phyloP scores from a whole-genome alignment of 2,113 vertebrate genomes.

The Cyanoderma ruficeps region DNA sequence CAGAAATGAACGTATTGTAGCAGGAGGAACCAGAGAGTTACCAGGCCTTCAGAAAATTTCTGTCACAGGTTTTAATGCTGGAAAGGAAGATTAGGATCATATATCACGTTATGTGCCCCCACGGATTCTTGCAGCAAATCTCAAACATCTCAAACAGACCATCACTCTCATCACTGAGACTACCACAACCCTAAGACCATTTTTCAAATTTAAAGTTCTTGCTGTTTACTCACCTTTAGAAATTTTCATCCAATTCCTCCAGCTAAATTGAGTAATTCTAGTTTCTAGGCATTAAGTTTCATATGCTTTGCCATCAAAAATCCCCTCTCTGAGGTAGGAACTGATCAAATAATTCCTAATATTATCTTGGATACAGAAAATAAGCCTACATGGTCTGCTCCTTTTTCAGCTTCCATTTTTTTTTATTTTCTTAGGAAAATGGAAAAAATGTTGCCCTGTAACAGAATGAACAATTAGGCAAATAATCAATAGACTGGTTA shows the following conservation, averaged over 20 bases:
- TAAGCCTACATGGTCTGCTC: rapidly evolving
- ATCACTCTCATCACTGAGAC: not conserved
- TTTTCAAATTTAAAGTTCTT: not conserved
- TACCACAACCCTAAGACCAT: no score
- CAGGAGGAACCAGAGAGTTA: not conserved
- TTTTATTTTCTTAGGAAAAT: not conserved
- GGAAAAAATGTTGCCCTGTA: not conserved
- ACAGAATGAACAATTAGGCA: not conserved
- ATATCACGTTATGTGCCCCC: rapidly evolving
- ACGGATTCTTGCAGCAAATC: not conserved
- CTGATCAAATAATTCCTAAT: not conserved
- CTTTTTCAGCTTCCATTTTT: not conserved
- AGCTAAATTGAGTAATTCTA: not conserved
- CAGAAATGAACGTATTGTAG: not conserved
- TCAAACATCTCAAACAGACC: not conserved
- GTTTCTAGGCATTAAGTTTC: not conserved
- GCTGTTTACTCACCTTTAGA: not conserved
- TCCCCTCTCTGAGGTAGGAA: not conserved
- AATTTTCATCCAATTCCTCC: not conserved
- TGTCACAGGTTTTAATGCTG: not conserved
- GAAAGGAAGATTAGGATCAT: not conserved
- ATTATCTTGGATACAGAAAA: not conserved
- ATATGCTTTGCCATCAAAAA: not conserved
- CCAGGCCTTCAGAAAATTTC: not conserved
- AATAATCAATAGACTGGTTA: not conserved